phyloP scores from a whole-genome alignment of 1,140 invertebrate species.

The Drosophila takahashii region DNA sequence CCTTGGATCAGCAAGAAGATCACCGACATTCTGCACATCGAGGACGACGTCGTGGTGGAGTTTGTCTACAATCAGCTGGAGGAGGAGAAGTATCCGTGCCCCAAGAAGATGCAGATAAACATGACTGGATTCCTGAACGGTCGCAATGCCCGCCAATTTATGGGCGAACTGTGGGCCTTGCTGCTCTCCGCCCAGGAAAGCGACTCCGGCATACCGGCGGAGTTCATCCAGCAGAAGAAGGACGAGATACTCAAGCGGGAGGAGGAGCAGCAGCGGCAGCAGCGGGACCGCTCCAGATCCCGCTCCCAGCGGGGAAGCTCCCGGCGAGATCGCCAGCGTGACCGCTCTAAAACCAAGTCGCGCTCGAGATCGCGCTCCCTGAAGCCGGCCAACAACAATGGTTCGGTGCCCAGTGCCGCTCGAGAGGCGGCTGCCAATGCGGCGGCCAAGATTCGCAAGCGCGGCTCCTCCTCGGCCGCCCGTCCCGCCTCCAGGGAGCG shows the following conservation, averaged over 20 bases:
- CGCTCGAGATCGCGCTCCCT: constrained; percentile 58
- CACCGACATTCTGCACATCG: constrained; percentile 97
- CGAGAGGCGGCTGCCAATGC: constrained; percentile 75
- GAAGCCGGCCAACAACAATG: constrained; percentile 63
- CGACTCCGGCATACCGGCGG: constrained; percentile 96
- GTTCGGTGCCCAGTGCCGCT: constrained; percentile 54
- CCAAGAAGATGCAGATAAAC: constrained; percentile 99
- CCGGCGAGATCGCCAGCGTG: constrained; percentile 57
- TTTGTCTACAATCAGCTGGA: constrained; percentile 99
- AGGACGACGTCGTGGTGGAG: constrained; percentile 99
- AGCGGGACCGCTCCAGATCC: constrained; percentile 67
- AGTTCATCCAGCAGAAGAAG: constrained; percentile 97
- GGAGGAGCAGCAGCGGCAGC: constrained; percentile 85
- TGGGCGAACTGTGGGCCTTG: constrained; percentile 98
- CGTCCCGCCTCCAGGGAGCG: constrained; percentile 52
- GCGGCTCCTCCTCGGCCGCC: constrained; percentile 45
- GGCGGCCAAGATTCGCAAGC: constrained; percentile 71
- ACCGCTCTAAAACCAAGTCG: constrained; percentile 50
- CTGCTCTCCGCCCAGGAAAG: constrained; percentile 97
- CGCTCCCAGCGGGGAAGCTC: constrained; percentile 35
- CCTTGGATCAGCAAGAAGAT: constrained; percentile 99
- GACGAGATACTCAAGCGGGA: constrained; percentile 96
- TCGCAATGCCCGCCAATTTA: constrained; percentile 98
- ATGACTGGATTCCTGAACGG: constrained; percentile 99
- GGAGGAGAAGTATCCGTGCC: constrained; percentile 96